Evolutionary conservation across 2,797 vertebrate genomes (phyloP), one percentile per base, ranked within the genome.

Genomic region (Danio choprae): DNA sequence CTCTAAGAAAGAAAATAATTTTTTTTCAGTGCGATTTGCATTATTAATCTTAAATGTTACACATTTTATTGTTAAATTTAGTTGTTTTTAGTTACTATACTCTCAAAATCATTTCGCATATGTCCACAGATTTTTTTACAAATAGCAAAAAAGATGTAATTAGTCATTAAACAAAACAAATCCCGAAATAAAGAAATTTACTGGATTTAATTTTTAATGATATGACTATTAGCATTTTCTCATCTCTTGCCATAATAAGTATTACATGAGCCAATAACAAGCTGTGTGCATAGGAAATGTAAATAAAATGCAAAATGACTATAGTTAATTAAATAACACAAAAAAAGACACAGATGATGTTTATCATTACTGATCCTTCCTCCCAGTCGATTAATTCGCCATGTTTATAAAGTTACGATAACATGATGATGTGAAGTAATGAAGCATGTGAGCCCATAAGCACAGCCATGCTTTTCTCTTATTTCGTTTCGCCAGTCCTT

Each of bases 401-500:
- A 50, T 73, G 48, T 68, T 74, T 51, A 67, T 51, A 38, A 73
- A 77, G 63, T 15, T 12, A 67, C 65, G 40, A 64, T 65, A 73
- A 77, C 68, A 6, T 13, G 36, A 22, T 51, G 56, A 68, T 53
- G 36, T 20, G 36, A 58, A 6, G 71, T 53, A 67, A 20, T 51
- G 20, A 79, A 83, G 71, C 62, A 69, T 46, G 40, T 48, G 46
- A 79, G 69, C 16, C 48, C 43, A 60, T 40, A 36, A 76, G 48
- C 4, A n/a, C 16, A 53, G 6, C 12, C 50, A 10, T n/a, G 6
- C 38, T 36, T 63, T 55, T 15, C 9, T 29, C 1, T 48, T 41
- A 40, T 65, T 75, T 68, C 36, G 72, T 41, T 83, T 76, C 74
- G 55, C 43, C 81, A 83, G 60, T 60, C 53, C 65, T 78, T 38